Evolutionary conservation across 2,888 invertebrate genomes (phyloP), one percentile per base, ranked within the genome.

Genomic region (Spisula solida): DNA sequence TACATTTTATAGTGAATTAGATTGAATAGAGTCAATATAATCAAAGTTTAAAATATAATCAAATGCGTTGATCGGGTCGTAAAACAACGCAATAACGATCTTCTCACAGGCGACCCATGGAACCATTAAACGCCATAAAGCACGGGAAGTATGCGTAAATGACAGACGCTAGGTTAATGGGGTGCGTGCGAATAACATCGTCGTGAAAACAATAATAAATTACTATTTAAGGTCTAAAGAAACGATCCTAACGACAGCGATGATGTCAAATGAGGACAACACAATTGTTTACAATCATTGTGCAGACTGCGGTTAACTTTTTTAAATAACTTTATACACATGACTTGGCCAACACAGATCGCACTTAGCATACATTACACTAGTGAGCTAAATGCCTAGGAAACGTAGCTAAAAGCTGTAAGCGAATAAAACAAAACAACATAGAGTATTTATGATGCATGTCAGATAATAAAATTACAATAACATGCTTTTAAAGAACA

Each of bases 1-100:
- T 25, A n/a, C 60, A 0, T n/a, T 25, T 66, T 66, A 66, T 25
- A 66, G 60, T 66, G 20, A 66, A 66, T 66, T 25, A 66, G 25
- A 6, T 66, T 66, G 60, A n/a, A 66, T 25, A n/a, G n/a, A 66
- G 60, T 66, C 60, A 66, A 66, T 66, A 66, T 25, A 10, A 25
- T 66, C 10, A n/a, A n/a, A 20, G 60, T 66, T 66, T 66, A 66
- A 66, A 66, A 66, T n/a, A 66, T n/a, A 66, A 66, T 66, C 1
- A 66, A 66, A n/a, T 66, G 25, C 60, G 25, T 25, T 25, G 25
- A 66, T 66, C 25, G 60, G 25, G 6, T 66, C 60, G 25, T 66
- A 66, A 66, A 66, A 25, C 12, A 6, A 66, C 25, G 60, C 25
- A 66, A 66, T 66, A 20, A 66, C 25, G 25, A 25, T 25, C 60